phyloP scores from a whole-genome alignment of 1,140 invertebrate genomes.

The Aporrectodea caliginosa region DNA sequence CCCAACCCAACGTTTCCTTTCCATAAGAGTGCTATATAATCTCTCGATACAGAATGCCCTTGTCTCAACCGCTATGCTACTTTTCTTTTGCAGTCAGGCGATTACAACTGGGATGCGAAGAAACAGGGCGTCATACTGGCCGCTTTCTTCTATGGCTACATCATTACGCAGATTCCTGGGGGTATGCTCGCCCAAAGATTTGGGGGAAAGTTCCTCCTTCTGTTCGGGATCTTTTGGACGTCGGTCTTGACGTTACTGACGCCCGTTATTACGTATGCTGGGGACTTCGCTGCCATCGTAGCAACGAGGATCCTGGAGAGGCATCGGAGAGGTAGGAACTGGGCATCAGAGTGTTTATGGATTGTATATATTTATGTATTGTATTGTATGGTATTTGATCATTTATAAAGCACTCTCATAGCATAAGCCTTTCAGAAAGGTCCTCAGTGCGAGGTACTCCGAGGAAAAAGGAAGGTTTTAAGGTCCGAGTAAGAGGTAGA shows the following conservation, averaged over 20 bases:
- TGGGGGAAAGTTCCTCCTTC: conserved; percentile 74
- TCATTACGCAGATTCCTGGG: conserved; percentile 74
- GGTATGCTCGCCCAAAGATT: conserved; percentile 71
- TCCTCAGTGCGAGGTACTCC: too few species aligned
- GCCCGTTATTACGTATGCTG: conserved; percentile 66
- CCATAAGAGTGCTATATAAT: too few species aligned
- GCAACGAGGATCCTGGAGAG: conserved; percentile 77
- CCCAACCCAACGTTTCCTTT: too few species aligned
- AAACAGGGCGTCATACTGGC: conserved; percentile 76
- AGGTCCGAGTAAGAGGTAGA: too few species aligned
- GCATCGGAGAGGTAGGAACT: conserved; percentile 78
- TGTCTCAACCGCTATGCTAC: too few species aligned
- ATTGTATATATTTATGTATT: too few species aligned
- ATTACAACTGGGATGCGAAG: conserved; percentile 65
- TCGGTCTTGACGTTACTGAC: conserved; percentile 76
- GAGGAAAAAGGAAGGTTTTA: too few species aligned
- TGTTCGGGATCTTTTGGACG: conserved; percentile 72
- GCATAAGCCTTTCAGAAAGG: too few species aligned
- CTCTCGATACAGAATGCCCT: too few species aligned
- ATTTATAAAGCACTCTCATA: too few species aligned
- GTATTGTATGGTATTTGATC: too few species aligned
- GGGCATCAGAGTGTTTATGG: too few species aligned
- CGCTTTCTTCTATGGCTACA: conserved; percentile 83
- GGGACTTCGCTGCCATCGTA: conserved; percentile 68
- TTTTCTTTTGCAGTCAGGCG: conserved; percentile 22